A percentile compares a stretch with the other conserved stretches of the same genome.
phyloP scores from a whole-genome alignment of 1,140 invertebrate genomes.

The Drosophila pseudoananassae region DNA sequence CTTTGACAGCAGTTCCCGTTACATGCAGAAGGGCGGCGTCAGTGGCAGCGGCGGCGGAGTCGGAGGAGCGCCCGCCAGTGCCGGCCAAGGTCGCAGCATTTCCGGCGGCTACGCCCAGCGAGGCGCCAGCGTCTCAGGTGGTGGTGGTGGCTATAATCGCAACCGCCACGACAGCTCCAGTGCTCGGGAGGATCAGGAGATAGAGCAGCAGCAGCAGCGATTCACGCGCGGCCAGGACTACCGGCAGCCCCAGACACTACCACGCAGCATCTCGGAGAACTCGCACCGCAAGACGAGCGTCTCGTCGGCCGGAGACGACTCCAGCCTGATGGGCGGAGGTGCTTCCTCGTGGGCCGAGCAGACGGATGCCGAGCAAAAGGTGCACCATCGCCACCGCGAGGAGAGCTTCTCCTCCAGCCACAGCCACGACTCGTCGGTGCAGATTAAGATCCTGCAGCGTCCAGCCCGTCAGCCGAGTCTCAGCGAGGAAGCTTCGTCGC shows the following conservation, averaged over 20 bases:
- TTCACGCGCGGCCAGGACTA: conserved; percentile 59
- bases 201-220: conserved; percentile 55
- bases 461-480: conserved; percentile 76
- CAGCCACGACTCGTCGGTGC: conserved; percentile 78
- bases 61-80: conserved; percentile 3
- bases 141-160: conserved; percentile 64
- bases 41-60: conserved; percentile 12
- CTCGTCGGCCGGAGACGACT: conserved; percentile 70
- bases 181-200: conserved; percentile 59
- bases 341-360: conserved; percentile 79
- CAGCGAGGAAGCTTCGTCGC: conserved; percentile 60
- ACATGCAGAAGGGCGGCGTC: conserved; percentile 68
- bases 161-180: conserved; percentile 77
- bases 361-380: conserved; percentile 77
- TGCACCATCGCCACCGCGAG: conserved; percentile 65
- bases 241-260: conserved; percentile 62
- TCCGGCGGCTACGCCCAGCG: conserved; percentile 58
- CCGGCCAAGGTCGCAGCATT: conserved; percentile 59
- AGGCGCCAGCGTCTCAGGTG: conserved; percentile 25
- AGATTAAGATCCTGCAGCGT: conserved; percentile 80
- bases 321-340: conserved; percentile 13
- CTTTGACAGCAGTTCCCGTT: conserved; percentile 84
- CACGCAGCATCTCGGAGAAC: conserved; percentile 82
- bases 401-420: conserved; percentile 79
- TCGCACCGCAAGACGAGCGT: conserved; percentile 83